A percentile compares a stretch with the other conserved stretches of the same genome.
These are phyloP conservation scores for Lagorchestes hirsutus DNA, from an alignment of 2,797 vertebrate genomes.

Conservation along the genomic window DNA sequence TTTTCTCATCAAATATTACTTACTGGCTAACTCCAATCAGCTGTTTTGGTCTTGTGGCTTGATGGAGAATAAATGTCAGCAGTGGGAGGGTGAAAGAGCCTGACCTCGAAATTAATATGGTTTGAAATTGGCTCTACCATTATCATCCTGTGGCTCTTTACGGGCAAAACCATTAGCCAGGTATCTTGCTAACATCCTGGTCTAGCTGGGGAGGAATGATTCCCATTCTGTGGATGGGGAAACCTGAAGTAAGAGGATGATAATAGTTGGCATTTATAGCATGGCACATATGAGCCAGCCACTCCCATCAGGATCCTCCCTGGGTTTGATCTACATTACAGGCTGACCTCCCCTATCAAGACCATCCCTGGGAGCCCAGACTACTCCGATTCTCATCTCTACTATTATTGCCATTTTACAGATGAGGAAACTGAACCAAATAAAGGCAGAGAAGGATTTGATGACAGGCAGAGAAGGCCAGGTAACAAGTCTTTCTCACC, in stretches of 20 bases:
- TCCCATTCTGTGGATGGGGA: slow-evolving; percentile 15
- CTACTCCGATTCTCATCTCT: no score
- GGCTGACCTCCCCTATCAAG: no score
- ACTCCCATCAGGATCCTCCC: no score
- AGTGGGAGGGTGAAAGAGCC: slow-evolving; percentile 68
- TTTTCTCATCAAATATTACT: slow-evolving; percentile 84
- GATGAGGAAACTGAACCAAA: not conserved
- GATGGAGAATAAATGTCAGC: slow-evolving; percentile 76
- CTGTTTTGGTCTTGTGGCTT: slow-evolving; percentile 73
- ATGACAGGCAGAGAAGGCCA: not conserved
- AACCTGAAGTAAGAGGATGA: not conserved
- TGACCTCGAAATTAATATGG: slow-evolving; percentile 70
- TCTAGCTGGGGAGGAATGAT: slow-evolving; percentile 17
- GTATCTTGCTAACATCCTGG: slow-evolving; percentile 47
- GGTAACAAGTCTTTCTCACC: not conserved
- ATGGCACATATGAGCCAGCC: not conserved
- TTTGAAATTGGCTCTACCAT: slow-evolving; percentile 74
- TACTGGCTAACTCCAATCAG: slow-evolving; percentile 79
- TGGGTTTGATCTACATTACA: no score
- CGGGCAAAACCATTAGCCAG: slow-evolving; percentile 22
- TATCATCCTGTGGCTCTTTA: slow-evolving; percentile 52
- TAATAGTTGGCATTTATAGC: not conserved
- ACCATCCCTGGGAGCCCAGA: no score
- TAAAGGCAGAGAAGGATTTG: not conserved
- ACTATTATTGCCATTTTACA: not conserved